A percentile compares a stretch with the other conserved stretches of the same genome.
Conservation (phyloP, 2,888 invertebrate genomes). For the Cynaeus angustus region DNA sequence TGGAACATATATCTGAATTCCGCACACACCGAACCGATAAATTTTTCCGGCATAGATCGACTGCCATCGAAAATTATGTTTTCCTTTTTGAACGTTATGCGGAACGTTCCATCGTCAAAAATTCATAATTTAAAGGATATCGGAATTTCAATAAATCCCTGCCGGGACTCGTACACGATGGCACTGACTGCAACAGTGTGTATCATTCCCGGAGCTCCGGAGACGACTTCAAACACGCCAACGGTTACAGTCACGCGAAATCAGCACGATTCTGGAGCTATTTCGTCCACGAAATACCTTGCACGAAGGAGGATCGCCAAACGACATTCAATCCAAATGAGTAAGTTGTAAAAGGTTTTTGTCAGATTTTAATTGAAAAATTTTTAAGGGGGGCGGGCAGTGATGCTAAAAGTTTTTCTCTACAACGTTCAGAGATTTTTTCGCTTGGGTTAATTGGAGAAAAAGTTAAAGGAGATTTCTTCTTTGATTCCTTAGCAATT, state of each 20-base stretch:
- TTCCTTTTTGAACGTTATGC: constrained; percentile 17
- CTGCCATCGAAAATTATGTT: constrained; percentile 19
- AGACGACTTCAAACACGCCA: constrained; percentile 49
- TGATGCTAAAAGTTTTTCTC: background rate
- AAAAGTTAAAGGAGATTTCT: too few species aligned
- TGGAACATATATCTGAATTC: constrained; percentile 1
- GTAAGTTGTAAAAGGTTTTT: background rate
- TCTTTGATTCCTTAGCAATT: too few species aligned
- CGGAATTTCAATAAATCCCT: constrained; percentile 51
- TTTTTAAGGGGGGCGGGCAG: background rate
- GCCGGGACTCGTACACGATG: constrained; percentile 53
- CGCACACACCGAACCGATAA: constrained; percentile 12
- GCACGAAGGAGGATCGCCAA: constrained; percentile 2
- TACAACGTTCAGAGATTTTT: too few species aligned
- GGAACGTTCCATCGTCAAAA: constrained; percentile 34
- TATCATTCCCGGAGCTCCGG: constrained; percentile 46
- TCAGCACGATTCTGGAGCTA: constrained; percentile 17
- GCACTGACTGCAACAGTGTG: constrained; percentile 55
- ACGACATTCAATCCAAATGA: constrained; percentile 3
- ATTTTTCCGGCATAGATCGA: constrained; percentile 31
- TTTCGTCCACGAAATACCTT: constrained; percentile 6
- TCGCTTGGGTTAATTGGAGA: too few species aligned
- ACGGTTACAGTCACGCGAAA: constrained; percentile 54
- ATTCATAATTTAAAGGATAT: constrained; percentile 49
- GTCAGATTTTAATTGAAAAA: too few species aligned